These are phyloP conservation scores for Oppia nitens DNA, from an alignment of 1,140 invertebrate species.

Conservation along the genomic window DNA sequence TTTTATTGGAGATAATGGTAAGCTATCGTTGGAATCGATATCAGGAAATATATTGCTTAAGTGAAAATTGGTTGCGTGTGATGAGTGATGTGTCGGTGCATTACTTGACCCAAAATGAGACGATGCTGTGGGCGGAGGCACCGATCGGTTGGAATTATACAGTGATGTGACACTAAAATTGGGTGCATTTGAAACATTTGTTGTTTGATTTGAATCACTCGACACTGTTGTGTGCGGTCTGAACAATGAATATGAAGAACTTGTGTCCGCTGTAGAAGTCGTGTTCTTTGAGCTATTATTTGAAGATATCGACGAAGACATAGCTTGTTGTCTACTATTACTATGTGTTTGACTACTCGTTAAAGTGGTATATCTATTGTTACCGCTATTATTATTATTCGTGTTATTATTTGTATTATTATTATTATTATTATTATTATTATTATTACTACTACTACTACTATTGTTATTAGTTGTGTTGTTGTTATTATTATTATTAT, in stretches of 20 bases:
- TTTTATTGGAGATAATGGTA: neutral
- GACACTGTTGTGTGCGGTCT: neutral
- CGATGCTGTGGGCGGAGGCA: neutral
- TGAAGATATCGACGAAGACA: neutral
- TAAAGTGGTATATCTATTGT: neutral
- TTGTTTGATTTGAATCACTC: too few relatives aligned
- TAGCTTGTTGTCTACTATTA: neutral
- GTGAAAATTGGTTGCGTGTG: neutral
- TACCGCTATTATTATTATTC: too few relatives aligned
- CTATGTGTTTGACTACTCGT: neutral
- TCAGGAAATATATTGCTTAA: neutral
- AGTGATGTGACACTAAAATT: neutral
- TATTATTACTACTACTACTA: too few relatives aligned
- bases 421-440: too few relatives aligned
- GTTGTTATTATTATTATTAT: too few relatives aligned
- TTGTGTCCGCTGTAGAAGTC: neutral
- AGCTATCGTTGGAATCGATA: neutral
- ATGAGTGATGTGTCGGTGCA: neutral
- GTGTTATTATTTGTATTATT: too few relatives aligned
- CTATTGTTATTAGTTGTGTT: too few relatives aligned
- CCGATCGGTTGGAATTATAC: neutral
- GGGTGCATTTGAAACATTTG: neutral
- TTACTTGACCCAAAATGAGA: neutral
- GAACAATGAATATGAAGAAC: neutral
- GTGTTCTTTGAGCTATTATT: neutral